phyloP scores from a whole-genome alignment of 2,797 vertebrate species.

The Alosa sapidissima region DNA sequence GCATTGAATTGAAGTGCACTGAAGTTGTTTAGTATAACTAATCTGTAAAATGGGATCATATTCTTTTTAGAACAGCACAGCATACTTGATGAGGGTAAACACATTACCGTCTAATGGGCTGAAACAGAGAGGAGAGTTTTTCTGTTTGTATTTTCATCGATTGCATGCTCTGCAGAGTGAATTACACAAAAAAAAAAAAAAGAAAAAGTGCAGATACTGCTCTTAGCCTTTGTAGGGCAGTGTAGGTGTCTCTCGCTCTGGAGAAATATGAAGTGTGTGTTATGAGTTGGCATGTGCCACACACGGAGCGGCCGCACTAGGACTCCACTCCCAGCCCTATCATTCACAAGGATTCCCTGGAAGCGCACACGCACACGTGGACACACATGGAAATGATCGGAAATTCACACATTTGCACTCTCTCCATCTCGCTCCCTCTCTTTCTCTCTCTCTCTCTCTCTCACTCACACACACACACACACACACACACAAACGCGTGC shows the following conservation, averaged over 20 bases:
- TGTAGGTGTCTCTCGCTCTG: background rate
- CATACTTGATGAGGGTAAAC: too few relatives aligned
- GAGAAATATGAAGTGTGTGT: constrained; percentile 1
- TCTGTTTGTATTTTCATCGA: background rate
- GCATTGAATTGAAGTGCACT: background rate
- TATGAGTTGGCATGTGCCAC: background rate
- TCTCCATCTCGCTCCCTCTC: background rate
- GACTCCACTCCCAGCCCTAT: background rate
- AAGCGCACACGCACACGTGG: background rate
- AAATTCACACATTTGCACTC: constrained; percentile 6
- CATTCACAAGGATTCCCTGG: background rate
- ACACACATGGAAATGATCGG: constrained; percentile 4
- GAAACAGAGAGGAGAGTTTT: background rate
- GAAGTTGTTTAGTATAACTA: background rate
- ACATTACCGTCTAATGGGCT: background rate
- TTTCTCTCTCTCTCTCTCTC: background rate
- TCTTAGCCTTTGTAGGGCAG: too few relatives aligned
- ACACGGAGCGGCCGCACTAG: background rate
- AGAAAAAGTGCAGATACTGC: too few relatives aligned
- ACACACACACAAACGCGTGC: background rate
- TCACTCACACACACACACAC: background rate
- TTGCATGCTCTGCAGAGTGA: background rate
- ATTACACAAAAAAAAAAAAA: too few relatives aligned
- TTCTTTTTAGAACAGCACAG: too few relatives aligned
- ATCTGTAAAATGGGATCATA: too few relatives aligned